Evolutionary conservation across 1,140 invertebrate genomes (phyloP), one percentile per base, ranked within the genome.

Genomic region (Bombus superbus): DNA sequence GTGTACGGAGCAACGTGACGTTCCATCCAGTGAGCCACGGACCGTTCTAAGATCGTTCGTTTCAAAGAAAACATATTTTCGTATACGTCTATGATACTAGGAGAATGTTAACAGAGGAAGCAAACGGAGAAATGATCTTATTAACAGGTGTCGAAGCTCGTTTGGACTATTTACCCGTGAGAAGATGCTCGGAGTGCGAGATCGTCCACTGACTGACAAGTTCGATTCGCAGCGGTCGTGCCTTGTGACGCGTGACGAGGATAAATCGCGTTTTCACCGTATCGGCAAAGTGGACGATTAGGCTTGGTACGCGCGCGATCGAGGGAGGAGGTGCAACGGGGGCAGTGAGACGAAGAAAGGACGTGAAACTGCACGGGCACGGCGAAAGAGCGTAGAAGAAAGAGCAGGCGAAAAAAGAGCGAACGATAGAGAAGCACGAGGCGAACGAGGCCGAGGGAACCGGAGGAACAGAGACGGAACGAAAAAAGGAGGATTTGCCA

Each of bases 401-500:
- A 57, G 42, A 88, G 10, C 42, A 32, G 66, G 77, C 28, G 66
- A 81, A 78, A 83, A 85, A 69, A 62, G 75, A 66, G 62, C 47
- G 79, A 72, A 44, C 35, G 79, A 69, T 57, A 71, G 64, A 69
- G 44, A 44, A 81, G 69, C 47, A 71, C 3, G 79, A 77, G 47
- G 66, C 22, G 40, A 62, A 71, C 74, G 42, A 42, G 47, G n/a
- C 22, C 10, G 64, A 72, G 42, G 22, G 32, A 69, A 47, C 68
- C 59, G 59, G 35, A 18, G 47, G n/a, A 57, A 85, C 59, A 66
- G 80, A 77, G 76, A 62, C 66, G n/a, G 32, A 15, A 76, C 71
- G 80, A 76, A 81, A 90, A 86, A 91, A 79, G 79, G 82, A 86
- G 85, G 71, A 89, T 88, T 86, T 85, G 73, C 64, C 79, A 88